Percentiles rank a stretch among this genome's conserved stretches.
Conservation (phyloP, 2,797 vertebrate genomes). For the Hydrolagus colliei region DNA sequence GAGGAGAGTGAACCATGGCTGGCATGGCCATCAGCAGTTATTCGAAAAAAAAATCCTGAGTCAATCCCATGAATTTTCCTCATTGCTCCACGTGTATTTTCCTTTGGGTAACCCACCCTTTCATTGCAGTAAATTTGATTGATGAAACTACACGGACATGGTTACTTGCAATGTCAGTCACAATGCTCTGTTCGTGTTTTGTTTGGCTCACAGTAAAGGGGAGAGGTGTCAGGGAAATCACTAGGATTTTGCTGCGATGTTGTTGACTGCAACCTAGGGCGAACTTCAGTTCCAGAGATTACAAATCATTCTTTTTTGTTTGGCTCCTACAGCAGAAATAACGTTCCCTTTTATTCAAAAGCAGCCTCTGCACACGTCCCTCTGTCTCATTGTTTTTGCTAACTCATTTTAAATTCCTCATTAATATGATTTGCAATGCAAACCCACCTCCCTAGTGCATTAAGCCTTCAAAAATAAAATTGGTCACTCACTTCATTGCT, state of each 20-base stretch:
- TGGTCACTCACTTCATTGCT: too few relatives aligned
- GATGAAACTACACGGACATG: slow-evolving; percentile 9
- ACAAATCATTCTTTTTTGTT: not conserved
- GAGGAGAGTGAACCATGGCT: not conserved
- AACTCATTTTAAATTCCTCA: not conserved
- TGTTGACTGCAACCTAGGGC: not conserved
- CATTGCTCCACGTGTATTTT: not conserved
- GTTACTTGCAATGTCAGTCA: slow-evolving; percentile 20
- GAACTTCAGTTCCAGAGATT: not conserved
- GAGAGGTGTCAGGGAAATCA: not conserved
- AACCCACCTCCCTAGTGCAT: too few relatives aligned
- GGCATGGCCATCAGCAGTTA: not conserved
- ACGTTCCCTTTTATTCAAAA: not conserved
- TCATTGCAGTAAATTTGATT: slow-evolving; percentile 27
- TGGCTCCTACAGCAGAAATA: not conserved
- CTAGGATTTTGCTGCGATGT: not conserved
- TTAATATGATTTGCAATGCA: too few relatives aligned
- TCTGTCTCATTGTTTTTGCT: not conserved
- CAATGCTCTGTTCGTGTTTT: slow-evolving; percentile 4
- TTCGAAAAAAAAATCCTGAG: not conserved
- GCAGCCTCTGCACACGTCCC: too few relatives aligned
- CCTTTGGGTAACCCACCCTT: not conserved
- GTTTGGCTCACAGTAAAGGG: slow-evolving; percentile 1
- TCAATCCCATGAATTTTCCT: not conserved
- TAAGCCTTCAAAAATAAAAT: too few relatives aligned